Evolutionary conservation across 2,797 vertebrate genomes (phyloP).

Genomic region (Mus minutoides): DNA sequence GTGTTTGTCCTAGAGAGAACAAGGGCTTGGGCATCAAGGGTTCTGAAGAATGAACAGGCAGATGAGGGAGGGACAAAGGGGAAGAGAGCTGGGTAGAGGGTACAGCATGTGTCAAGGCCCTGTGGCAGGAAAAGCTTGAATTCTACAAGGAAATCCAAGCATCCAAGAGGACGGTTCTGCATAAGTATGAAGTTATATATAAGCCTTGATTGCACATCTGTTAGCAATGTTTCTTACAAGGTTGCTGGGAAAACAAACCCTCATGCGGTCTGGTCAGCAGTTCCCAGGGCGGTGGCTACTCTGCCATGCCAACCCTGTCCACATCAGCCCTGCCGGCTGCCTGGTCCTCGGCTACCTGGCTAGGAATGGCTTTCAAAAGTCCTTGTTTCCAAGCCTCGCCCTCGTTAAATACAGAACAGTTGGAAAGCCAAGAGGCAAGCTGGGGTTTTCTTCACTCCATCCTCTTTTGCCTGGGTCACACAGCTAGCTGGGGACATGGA

Average conservation of each 20-base stretch:
- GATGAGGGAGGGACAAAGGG: background rate
- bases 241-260: background rate
- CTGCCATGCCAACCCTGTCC: background rate
- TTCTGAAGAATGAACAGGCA: background rate
- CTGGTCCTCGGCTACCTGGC: background rate
- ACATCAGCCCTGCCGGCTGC: background rate
- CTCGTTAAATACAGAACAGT: background rate
- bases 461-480: background rate
- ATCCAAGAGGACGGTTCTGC: background rate
- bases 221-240: background rate
- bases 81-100: background rate
- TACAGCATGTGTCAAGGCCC: background rate
- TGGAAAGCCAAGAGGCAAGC: background rate
- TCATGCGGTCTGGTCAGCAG: background rate
- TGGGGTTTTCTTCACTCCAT: background rate
- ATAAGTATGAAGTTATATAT: background rate
- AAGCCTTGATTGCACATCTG: background rate
- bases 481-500: too few species aligned
- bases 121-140: background rate
- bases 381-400: background rate
- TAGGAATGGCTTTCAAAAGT: background rate
- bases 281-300: background rate
- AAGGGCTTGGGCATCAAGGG: constrained; percentile 14
- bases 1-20: constrained; percentile 87
- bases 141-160: background rate